Evolutionary conservation across 2,888 invertebrate species (phyloP).

Genomic region (Caenorhabditis sp.): DNA sequence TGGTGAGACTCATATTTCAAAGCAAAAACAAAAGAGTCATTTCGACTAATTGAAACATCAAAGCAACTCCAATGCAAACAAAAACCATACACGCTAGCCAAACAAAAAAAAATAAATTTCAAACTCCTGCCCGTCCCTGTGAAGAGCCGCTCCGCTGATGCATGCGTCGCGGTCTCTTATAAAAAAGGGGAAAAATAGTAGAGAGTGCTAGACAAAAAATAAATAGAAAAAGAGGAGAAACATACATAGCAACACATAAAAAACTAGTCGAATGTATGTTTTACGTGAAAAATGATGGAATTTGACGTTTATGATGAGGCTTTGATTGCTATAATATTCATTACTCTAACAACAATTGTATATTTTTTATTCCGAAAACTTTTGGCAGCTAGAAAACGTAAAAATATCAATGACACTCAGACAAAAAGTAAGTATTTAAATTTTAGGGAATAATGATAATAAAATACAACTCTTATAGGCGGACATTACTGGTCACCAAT

Average conservation of each 20-base stretch:
- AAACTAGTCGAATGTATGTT: not conserved
- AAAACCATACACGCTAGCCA: no score
- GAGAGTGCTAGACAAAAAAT: not conserved
- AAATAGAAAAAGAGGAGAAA: not conserved
- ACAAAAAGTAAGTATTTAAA: constrained; percentile 42
- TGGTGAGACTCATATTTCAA: no score
- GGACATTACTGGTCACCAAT: constrained; percentile 53
- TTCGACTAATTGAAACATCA: no score
- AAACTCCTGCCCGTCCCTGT: not conserved
- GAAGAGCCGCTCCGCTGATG: constrained; percentile 18
- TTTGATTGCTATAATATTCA: constrained; percentile 26
- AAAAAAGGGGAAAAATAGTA: not conserved
- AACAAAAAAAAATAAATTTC: not conserved
- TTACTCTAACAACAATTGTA: constrained; percentile 27
- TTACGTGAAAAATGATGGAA: constrained; percentile 20
- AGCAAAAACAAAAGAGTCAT: no score
- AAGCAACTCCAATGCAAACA: no score
- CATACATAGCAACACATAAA: not conserved
- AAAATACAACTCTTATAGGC: constrained; percentile 35
- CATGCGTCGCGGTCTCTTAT: constrained; percentile 12
- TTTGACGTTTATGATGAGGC: constrained; percentile 47
- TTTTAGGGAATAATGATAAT: constrained; percentile 11
- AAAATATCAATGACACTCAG: constrained; percentile 45
- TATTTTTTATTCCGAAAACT: constrained; percentile 39
- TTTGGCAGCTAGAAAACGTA: constrained; percentile 41